Percentiles rank a stretch among this genome's conserved stretches.
These are phyloP conservation scores for Scolopax rusticola DNA, from an alignment of 2,797 vertebrate genomes.

Conservation along the genomic window DNA sequence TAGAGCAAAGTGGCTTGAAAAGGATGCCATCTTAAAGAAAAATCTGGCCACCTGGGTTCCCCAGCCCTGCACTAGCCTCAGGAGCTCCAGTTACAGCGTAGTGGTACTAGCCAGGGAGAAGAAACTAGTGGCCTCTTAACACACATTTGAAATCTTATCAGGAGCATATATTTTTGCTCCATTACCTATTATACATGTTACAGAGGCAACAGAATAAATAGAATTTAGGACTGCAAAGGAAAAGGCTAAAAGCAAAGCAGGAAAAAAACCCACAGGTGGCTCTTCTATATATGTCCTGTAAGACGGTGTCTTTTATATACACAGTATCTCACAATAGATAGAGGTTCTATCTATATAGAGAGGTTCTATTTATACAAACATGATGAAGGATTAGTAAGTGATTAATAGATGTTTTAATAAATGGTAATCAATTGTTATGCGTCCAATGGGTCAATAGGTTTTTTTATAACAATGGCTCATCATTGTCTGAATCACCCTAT, in stretches of 20 bases:
- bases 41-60: not conserved
- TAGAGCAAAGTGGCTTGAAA: not conserved
- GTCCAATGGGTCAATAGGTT: not conserved
- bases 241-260: not conserved
- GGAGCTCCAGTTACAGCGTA: not conserved
- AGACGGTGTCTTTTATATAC: not conserved
- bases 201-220: not conserved
- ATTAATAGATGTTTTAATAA: slow-evolving; percentile 40
- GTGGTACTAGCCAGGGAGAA: not conserved
- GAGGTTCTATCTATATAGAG: not conserved
- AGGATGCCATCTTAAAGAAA: not conserved
- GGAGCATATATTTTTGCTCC: not conserved
- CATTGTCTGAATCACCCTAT: not conserved
- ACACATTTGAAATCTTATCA: not conserved
- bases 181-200: not conserved
- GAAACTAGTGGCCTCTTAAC: not conserved
- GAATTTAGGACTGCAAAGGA: not conserved
- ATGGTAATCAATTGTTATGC: not conserved
- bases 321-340: not conserved
- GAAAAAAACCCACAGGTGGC: not conserved
- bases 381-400: not conserved
- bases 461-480: not conserved
- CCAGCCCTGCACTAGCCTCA: not conserved
- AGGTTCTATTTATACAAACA: not conserved
- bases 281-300: not conserved